A percentile compares a stretch with the other conserved stretches of the same genome.
Evolutionary conservation across 2,797 vertebrate species (phyloP).

Genomic region (Myotis myotis): DNA sequence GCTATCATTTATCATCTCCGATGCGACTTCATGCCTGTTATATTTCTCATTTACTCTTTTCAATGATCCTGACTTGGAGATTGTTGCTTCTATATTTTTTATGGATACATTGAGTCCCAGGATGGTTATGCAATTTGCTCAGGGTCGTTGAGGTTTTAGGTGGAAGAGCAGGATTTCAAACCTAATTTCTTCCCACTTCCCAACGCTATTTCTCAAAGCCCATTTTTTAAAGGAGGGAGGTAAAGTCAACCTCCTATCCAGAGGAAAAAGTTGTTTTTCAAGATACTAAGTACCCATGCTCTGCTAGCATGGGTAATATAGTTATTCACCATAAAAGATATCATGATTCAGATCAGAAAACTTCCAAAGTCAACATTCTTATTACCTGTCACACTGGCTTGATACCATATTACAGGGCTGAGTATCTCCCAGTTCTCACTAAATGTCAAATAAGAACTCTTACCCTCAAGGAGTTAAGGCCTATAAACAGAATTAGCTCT

Average conservation of each 20-base stretch:
- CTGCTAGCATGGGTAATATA: not conserved
- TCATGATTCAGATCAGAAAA: not conserved
- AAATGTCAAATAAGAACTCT: constrained; percentile 23
- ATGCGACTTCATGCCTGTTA: not conserved
- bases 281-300: not conserved
- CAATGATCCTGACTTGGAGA: not conserved
- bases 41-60: not conserved
- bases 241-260: not conserved
- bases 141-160: not conserved
- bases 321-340: not conserved
- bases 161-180: not conserved
- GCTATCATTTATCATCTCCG: not conserved
- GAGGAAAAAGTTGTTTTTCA: not conserved
- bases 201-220: not conserved
- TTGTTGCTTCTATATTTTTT: not conserved
- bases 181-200: not conserved
- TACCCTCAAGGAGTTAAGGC: not conserved
- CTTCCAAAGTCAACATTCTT: not conserved
- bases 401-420: not conserved
- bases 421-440: not conserved
- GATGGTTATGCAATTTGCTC: not conserved
- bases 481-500: not conserved
- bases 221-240: not conserved
- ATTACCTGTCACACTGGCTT: not conserved
- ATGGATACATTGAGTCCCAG: not conserved